Base-by-base conservation (phyloP, 2,888 invertebrate genomes). In the Acleris emargana region DNA sequence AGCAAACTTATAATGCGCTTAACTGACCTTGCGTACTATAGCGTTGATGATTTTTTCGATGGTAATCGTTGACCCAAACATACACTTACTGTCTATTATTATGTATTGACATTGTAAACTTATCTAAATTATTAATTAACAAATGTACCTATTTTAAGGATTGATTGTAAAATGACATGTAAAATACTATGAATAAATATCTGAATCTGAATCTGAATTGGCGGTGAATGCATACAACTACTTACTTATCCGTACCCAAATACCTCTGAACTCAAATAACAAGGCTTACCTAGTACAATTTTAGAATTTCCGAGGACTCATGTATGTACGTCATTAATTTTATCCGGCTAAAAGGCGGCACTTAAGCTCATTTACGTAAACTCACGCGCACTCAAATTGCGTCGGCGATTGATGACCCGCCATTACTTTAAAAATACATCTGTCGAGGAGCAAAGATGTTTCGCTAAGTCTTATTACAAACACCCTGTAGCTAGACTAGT, bases 401-500 rank as follows among this genome's bases (percentile, higher is more conserved):
- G 49, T 17, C 43, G 47, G 47, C 55, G 59, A 64, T 64, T 64
- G 59, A 64, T 64, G 64, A 60, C 54, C 50, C 1, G 20, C 59
- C 59, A 64, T 64, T 64, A 64, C 50, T 64, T 55, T 64, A 59
- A 64, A 59, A 64, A 64, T 64, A 64, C 22, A 59, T 54, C 42
- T 28, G 57, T 25, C 22, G 43, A 43, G 57, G 43, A 55, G 50
- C 49, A 47, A 53, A 28, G 43, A 60, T 28, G 43, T 42, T 49
- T 58, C 28, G 57, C 17, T 45, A 38, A 38, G 45, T 45, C 45
- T 45, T 45, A 17, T 45, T 45, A 45, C 4, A 2, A 45, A 45
- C n/a, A 38, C 38, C 1, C 38, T 32, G 43, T 43, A n/a, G 43
- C 5, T 43, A 45, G 45, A 0, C 45, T 3, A n/a, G 45, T 45